Evolutionary conservation across 1,140 invertebrate genomes (phyloP), one percentile per base, ranked within the genome.

Genomic region (Phthorimaea operculella): DNA sequence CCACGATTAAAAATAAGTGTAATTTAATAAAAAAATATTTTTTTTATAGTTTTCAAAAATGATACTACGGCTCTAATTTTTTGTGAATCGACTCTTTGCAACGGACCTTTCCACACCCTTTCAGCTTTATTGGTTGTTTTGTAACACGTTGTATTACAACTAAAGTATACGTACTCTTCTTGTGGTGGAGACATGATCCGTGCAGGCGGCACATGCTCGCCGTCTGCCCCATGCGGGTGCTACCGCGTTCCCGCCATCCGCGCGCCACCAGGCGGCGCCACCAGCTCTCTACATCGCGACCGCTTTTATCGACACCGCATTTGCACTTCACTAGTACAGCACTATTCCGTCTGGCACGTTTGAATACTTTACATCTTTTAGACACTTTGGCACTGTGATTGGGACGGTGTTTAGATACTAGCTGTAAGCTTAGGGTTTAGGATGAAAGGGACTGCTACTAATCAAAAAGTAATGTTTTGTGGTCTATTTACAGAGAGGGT

Each of bases 191-290:
- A 83, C 85, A 87, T 85, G 88, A 89, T 86, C 87, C 87, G 83
- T 88, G 87, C 72, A 89, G 87, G 85, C 87, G 87, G 76, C 87
- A 89, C 88, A 89, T 89, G 79, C 87, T 88, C 85, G 87, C 87
- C 83, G 87, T 86, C 83, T 89, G 88, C 86, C 88, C 88, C 88
- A 89, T 89, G 83, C 86, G 87, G 87, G 87, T 87, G 80, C 82
- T 86, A 88, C 90, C 90, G 86, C 89, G 88, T 88, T 85, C 76
- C 87, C 87, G 65, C 79, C 81, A 87, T 90, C 88, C 82, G 90
- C 82, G 90, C 89, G 76, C 88, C 88, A 79, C 88, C 54, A 65
- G 50, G 45, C 52, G 68, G 60, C 60, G 62, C 61, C 66, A 70
- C 68, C 51, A 54, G 15, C 11, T 8, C 54, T 67, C 66, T 76